A percentile compares a stretch with the other conserved stretches of the same genome.
Evolutionary conservation across 2,888 invertebrate species (phyloP).

Genomic region (Drosophila stalkeri): DNA sequence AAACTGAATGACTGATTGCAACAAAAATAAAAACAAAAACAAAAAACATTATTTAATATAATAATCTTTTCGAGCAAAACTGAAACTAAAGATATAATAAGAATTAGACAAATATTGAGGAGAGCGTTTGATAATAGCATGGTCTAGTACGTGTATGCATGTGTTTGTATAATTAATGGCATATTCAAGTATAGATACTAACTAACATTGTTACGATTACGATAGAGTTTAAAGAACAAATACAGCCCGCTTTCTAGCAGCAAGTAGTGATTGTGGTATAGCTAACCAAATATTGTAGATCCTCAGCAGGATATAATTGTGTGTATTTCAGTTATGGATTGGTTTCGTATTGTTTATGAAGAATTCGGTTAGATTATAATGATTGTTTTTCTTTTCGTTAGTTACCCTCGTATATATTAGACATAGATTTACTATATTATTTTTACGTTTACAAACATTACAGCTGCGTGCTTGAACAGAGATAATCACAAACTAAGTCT

Average conservation of each 20-base stretch:
- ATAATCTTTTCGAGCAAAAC: slow-evolving; percentile 54
- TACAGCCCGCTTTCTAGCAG: slow-evolving; percentile 74
- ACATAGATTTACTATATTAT: background rate
- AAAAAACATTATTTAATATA: slow-evolving; percentile 31
- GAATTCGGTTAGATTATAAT: background rate
- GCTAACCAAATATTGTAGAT: slow-evolving; percentile 66
- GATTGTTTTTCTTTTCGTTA: background rate
- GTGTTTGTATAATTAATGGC: slow-evolving; percentile 53
- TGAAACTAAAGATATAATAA: slow-evolving; percentile 45
- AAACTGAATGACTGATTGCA: slow-evolving; percentile 78
- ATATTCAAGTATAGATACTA: slow-evolving; percentile 69
- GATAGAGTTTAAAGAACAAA: slow-evolving; percentile 1
- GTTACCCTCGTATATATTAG: background rate
- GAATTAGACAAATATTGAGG: slow-evolving; percentile 67
- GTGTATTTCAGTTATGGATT: slow-evolving; percentile 12
- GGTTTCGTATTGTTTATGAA: slow-evolving; percentile 37
- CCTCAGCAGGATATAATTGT: slow-evolving; percentile 34
- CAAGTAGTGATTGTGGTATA: slow-evolving; percentile 77
- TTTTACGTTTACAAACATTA: background rate
- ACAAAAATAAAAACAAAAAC: slow-evolving; percentile 31
- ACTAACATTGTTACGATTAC: slow-evolving; percentile 61
- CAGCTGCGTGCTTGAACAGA: slow-evolving; percentile 39
- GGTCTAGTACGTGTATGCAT: background rate
- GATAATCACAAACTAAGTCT: slow-evolving; percentile 32
- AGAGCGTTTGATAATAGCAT: slow-evolving; percentile 49